Percentiles rank a stretch among this genome's conserved stretches.
phyloP scores from a whole-genome alignment of 2,888 invertebrate species.

The Cryptops parisi region DNA sequence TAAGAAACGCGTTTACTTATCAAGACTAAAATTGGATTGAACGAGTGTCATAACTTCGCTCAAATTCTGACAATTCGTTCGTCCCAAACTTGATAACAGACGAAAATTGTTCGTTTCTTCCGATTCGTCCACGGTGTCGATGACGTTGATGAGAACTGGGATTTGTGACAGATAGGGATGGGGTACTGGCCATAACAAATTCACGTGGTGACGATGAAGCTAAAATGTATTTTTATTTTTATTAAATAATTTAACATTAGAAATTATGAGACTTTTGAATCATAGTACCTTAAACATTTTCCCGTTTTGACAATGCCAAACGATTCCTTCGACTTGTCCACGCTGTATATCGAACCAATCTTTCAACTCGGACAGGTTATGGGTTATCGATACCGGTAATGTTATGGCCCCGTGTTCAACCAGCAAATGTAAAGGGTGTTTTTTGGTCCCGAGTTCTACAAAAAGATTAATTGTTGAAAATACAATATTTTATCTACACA shows the following conservation, averaged over 20 bases:
- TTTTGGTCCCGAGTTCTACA: slow-evolving; percentile 5
- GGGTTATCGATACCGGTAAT: neutral
- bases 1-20: too few relatives aligned
- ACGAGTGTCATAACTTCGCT: neutral
- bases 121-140: neutral
- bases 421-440: slow-evolving; percentile 2
- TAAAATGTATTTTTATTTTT: neutral
- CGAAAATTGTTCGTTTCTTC: neutral
- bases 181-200: slow-evolving; percentile 2
- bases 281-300: slow-evolving; percentile 9
- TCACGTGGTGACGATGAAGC: slow-evolving; percentile 9
- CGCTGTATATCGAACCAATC: neutral
- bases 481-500: too few relatives aligned
- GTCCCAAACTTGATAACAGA: neutral
- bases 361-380: neutral
- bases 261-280: neutral
- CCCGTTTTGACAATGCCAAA: slow-evolving; percentile 7
- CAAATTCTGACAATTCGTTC: neutral
- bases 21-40: too few relatives aligned
- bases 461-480: too few relatives aligned
- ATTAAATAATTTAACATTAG: neutral
- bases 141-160: neutral
- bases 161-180: neutral
- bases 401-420: slow-evolving; percentile 6
- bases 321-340: slow-evolving; percentile 8